phyloP scores from a whole-genome alignment of 2,113 vertebrate genomes.

The Chiloscyllium plagiosum region DNA sequence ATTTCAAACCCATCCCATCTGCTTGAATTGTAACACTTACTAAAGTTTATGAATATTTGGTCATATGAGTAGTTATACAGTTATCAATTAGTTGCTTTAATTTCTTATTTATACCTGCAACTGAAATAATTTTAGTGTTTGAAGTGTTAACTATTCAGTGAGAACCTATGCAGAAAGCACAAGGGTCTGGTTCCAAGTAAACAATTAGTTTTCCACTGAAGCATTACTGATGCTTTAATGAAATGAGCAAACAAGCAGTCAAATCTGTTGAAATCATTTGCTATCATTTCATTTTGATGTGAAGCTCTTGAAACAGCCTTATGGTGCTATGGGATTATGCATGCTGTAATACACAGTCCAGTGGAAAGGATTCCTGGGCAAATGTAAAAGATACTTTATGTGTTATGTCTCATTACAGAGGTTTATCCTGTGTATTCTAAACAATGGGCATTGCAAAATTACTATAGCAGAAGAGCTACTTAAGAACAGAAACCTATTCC shows the following conservation, averaged over 20 bases:
- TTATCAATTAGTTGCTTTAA: slow-evolving; percentile 1
- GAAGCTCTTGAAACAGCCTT: slow-evolving; percentile 51
- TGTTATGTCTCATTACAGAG: too few species aligned
- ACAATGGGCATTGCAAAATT: too few species aligned
- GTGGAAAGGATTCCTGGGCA: not conserved
- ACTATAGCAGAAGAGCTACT: too few species aligned
- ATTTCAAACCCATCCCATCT: not conserved
- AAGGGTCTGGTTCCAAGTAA: slow-evolving; percentile 50
- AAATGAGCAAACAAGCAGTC: slow-evolving; percentile 57
- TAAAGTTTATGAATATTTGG: not conserved
- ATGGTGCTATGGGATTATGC: slow-evolving; percentile 28
- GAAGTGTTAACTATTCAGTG: slow-evolving; percentile 28
- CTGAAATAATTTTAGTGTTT: slow-evolving; percentile 28
- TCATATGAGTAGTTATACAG: slow-evolving; percentile 1
- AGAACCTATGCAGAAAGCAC: not conserved
- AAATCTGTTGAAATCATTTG: slow-evolving; percentile 59
- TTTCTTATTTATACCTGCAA: slow-evolving; percentile 21
- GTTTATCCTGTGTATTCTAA: too few species aligned
- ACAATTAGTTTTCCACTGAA: slow-evolving; percentile 54
- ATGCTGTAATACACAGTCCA: slow-evolving; percentile 1
- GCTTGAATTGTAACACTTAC: slow-evolving; percentile 10
- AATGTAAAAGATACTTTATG: not conserved
- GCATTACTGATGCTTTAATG: slow-evolving; percentile 54
- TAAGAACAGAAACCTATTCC: too few species aligned
- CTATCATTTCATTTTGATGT: slow-evolving; percentile 60